Evolutionary conservation across 2,888 invertebrate genomes (phyloP), one percentile per base, ranked within the genome.

Genomic region (Vesta saturnalis): DNA sequence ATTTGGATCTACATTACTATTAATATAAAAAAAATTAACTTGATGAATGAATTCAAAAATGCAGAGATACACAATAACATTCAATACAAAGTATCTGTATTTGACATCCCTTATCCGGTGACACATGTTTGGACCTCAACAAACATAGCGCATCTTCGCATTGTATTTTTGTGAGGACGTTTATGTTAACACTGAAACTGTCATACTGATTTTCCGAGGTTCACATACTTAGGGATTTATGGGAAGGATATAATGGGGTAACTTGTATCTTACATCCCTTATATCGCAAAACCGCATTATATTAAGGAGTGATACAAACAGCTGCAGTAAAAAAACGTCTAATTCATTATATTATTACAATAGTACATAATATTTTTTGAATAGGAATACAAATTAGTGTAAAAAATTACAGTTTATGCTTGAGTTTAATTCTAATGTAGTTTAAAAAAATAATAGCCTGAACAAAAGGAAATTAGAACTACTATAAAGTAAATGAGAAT

Each of bases 71-170:
- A 39, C 39, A 39, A 39, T 39, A 39, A 39, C 39, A 39, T 3
- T 39, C n/a, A 10, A 39, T 6, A 39, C 66, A 61, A 63, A 46
- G 54, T 63, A 67, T 73, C 74, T 74, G 74, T 62, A 43, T 71
- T 54, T 66, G 74, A 73, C 74, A 67, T 72, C 68, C 66, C 65
- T 72, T 65, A 72, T 69, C 68, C 68, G 55, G 67, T 71, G 76
- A 80, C 79, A 80, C 77, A 78, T 80, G 79, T 78, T 60, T 74
- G 72, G 75, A 71, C 72, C 75, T 74, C 71, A 73, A 76, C 76
- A 79, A 78, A 80, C 77, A 80, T 67, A 75, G 78, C 80, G 78
- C 80, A 80, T 81, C 81, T 78, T 80, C 77, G 74, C 80, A 77
- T 81, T 81, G 80, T 80, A 64, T 76, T 79, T 80, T 79, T 73